phyloP scores from a whole-genome alignment of 2,888 invertebrate species.

The Drosophila meridionalis region DNA sequence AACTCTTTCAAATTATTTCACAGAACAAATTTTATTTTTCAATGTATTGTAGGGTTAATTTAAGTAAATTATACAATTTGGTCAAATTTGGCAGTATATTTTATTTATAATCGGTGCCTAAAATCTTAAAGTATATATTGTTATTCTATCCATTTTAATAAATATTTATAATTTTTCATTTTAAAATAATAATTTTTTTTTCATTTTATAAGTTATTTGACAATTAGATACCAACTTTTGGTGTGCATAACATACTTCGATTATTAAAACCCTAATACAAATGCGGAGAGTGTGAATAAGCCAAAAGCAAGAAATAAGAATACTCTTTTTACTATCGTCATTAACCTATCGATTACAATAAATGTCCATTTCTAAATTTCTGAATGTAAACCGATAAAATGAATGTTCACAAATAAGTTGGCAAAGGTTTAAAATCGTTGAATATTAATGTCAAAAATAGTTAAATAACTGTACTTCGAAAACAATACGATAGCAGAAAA shows the following conservation, averaged over 20 bases:
- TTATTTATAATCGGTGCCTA: no score
- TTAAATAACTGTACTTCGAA: background rate
- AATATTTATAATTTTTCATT: no score
- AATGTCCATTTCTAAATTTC: constrained; percentile 14
- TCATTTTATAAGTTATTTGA: no score
- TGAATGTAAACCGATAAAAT: constrained; percentile 6
- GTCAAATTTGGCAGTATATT: no score
- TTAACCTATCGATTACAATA: constrained; percentile 21
- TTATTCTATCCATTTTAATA: no score
- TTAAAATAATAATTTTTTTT: no score
- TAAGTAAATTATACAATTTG: no score
- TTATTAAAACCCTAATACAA: background rate
- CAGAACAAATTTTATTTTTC: no score
- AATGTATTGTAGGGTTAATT: no score
- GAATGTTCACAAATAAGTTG: constrained; percentile 21
- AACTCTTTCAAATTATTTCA: no score
- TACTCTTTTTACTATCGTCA: background rate
- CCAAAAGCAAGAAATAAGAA: background rate
- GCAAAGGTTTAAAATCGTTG: background rate
- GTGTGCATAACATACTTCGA: background rate
- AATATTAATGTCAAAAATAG: constrained; percentile 1
- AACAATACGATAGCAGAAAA: background rate
- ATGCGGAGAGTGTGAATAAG: background rate
- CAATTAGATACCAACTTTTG: no score
- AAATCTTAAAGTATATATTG: no score